Evolutionary conservation across 2,888 invertebrate genomes (phyloP).

Genomic region (Sarcophaga variegata): DNA sequence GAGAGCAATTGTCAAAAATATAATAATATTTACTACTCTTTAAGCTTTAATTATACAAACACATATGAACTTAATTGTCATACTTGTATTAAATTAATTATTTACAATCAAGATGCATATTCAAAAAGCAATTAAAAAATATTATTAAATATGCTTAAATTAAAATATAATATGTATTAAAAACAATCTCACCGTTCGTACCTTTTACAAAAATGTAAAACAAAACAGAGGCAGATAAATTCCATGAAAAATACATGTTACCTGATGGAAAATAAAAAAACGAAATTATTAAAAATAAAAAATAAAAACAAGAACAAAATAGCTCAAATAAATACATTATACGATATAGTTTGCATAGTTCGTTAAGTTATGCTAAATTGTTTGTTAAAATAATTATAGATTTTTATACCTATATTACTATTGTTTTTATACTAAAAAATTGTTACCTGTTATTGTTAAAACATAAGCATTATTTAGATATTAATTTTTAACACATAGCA

Average conservation of each 20-base stretch:
- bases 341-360: not conserved
- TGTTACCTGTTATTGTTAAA: slow-evolving; percentile 63
- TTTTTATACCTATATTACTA: slow-evolving; percentile 54
- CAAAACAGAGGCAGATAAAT: slow-evolving; percentile 24
- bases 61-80: not conserved
- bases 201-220: slow-evolving; percentile 35
- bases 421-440: slow-evolving; percentile 62
- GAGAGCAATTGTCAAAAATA: slow-evolving; percentile 54
- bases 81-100: slow-evolving; percentile 7
- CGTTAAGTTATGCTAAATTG: slow-evolving; percentile 8
- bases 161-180: not conserved
- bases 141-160: slow-evolving; percentile 9
- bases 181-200: slow-evolving; percentile 53
- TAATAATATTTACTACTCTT: slow-evolving; percentile 26
- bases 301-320: not conserved
- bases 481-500: not conserved
- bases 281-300: not conserved
- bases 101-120: not conserved
- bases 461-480: slow-evolving; percentile 49
- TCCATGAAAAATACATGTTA: slow-evolving; percentile 51
- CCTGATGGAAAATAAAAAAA: slow-evolving; percentile 47
- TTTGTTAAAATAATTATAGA: slow-evolving; percentile 58
- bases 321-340: not conserved
- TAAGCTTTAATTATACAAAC: slow-evolving; percentile 51
- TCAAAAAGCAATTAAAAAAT: not conserved